A percentile compares a stretch with the other conserved stretches of the same genome.
Conservation (phyloP, 2,888 invertebrate species). For the Nycteola revayana region DNA sequence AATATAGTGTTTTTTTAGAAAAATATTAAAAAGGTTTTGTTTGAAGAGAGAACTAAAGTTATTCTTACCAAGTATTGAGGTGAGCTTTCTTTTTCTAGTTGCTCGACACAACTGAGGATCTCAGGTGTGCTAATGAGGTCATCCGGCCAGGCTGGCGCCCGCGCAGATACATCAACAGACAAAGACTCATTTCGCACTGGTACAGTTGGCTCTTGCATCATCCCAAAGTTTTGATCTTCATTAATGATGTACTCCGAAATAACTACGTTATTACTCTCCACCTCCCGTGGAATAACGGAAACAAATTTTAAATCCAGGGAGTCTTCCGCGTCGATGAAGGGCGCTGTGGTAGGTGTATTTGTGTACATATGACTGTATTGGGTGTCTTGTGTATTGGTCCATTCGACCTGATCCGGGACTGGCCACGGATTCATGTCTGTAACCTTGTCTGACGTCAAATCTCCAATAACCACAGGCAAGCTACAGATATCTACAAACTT, state of each 20-base stretch:
- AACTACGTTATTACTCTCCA: slow-evolving; percentile 59
- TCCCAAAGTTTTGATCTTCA: slow-evolving; percentile 31
- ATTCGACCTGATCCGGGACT: slow-evolving; percentile 41
- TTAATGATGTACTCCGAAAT: slow-evolving; percentile 57
- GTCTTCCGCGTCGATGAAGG: slow-evolving; percentile 69
- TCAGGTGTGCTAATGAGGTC: slow-evolving; percentile 73
- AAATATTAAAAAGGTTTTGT: neutral
- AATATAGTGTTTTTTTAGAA: neutral
- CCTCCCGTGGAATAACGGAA: slow-evolving; percentile 62
- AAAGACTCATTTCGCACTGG: slow-evolving; percentile 40
- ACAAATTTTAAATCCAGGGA: slow-evolving; percentile 61
- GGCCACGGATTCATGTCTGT: slow-evolving; percentile 50
- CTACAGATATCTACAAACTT: slow-evolving; percentile 62
- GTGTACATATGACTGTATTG: slow-evolving; percentile 50
- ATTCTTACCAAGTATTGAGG: slow-evolving; percentile 48
- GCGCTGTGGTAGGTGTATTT: slow-evolving; percentile 54
- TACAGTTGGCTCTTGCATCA: slow-evolving; percentile 26
- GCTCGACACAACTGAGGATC: slow-evolving; percentile 68
- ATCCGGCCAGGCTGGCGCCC: slow-evolving; percentile 43
- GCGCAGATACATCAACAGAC: slow-evolving; percentile 55
- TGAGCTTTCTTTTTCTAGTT: slow-evolving; percentile 67
- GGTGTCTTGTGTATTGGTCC: slow-evolving; percentile 47
- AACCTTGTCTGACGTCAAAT: slow-evolving; percentile 52
- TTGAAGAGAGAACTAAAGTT: neutral
- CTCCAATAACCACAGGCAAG: slow-evolving; percentile 66